These are phyloP conservation scores for Nixonia krombeini DNA, from an alignment of 1,140 invertebrate genomes.

Conservation along the genomic window DNA sequence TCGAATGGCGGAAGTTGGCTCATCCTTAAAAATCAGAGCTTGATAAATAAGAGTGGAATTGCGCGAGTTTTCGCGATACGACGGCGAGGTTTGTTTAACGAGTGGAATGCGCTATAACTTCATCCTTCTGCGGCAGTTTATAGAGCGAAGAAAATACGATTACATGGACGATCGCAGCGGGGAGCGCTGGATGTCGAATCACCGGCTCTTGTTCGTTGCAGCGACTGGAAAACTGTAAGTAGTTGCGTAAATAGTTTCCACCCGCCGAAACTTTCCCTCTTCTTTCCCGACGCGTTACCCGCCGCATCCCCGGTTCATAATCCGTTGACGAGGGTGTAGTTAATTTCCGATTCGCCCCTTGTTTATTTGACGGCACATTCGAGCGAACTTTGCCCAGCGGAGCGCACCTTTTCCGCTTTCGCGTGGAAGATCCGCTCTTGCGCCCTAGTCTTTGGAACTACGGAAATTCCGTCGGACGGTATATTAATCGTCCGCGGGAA, in stretches of 20 bases:
- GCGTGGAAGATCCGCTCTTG: no score
- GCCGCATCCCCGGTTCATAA: no score
- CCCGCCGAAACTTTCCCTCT: conserved; percentile 17
- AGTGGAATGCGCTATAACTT: conserved; percentile 39
- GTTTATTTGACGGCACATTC: no score
- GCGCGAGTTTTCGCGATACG: neutral
- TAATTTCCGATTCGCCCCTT: no score
- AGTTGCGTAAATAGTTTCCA: conserved; percentile 35
- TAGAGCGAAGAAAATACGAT: conserved; percentile 44
- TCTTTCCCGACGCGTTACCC: no score
- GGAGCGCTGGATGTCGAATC: conserved; percentile 35
- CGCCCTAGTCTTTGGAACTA: no score
- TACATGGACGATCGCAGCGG: conserved; percentile 38
- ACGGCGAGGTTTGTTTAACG: conserved; percentile 18
- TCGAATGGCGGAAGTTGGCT: neutral
- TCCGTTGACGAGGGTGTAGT: no score
- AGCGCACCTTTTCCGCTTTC: no score
- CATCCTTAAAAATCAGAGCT: conserved; percentile 3
- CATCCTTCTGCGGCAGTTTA: conserved; percentile 35
- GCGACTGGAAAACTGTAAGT: conserved; percentile 38
- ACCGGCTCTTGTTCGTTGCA: conserved; percentile 37
- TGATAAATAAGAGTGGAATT: conserved; percentile 7
- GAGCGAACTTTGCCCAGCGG: no score
- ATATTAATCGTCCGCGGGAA: no score
- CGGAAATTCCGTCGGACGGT: no score